phyloP scores from a whole-genome alignment of 2,797 vertebrate genomes.

The Naso thynnoides region DNA sequence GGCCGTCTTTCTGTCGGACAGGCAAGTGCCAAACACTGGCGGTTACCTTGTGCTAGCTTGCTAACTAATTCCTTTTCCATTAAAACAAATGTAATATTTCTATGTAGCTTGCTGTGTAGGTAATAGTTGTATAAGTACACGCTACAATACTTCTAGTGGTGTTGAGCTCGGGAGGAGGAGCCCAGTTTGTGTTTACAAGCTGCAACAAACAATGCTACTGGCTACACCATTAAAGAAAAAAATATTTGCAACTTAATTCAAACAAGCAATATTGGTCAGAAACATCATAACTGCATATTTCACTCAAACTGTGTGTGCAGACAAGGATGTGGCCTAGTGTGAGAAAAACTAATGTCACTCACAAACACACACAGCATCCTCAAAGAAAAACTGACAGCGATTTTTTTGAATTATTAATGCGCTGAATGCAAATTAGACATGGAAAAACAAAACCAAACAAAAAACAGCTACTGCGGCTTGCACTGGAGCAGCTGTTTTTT shows the following conservation, averaged over 20 bases:
- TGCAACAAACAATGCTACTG: too few species aligned
- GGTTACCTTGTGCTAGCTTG: too few species aligned
- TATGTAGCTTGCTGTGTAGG: too few species aligned
- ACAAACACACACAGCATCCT: neutral
- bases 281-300: neutral
- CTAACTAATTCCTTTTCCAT: too few species aligned
- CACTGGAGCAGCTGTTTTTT: conserved; percentile 26
- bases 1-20: too few species aligned
- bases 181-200: too few species aligned
- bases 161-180: too few species aligned
- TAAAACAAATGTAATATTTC: too few species aligned
- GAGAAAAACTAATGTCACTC: neutral
- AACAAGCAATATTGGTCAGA: neutral
- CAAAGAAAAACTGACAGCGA: neutral
- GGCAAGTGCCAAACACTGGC: too few species aligned
- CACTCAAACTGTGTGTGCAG: neutral
- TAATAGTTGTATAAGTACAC: too few species aligned
- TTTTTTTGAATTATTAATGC: neutral
- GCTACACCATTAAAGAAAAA: too few species aligned
- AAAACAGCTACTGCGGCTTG: conserved; percentile 11
- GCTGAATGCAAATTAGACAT: conserved; percentile 6
- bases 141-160: too few species aligned
- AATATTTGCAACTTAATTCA: neutral
- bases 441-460: neutral
- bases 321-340: neutral